phyloP scores from a whole-genome alignment of 1,140 invertebrate genomes.

The Bombus soroeensis region DNA sequence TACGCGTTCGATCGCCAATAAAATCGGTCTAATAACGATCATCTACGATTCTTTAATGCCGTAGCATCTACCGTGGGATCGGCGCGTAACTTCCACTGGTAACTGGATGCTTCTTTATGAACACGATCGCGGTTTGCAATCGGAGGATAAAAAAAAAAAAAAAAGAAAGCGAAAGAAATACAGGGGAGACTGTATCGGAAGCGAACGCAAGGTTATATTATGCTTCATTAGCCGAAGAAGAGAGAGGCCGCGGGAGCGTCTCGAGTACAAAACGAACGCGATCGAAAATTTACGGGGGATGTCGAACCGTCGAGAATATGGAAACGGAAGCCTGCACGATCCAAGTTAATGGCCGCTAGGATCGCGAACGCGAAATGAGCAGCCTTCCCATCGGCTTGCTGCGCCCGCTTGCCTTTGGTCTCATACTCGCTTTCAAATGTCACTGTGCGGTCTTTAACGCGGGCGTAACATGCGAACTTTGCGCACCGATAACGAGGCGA shows the following conservation, averaged over 20 bases:
- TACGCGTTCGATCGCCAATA: conserved; percentile 63
- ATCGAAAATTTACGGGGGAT: conserved; percentile 34
- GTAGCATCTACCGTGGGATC: conserved; percentile 42
- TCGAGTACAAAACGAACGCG: neutral
- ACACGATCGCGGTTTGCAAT: neutral
- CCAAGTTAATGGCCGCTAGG: neutral
- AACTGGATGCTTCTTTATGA: conserved; percentile 21
- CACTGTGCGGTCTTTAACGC: conserved; percentile 44
- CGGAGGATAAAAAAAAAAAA: neutral
- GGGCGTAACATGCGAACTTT: conserved; percentile 33
- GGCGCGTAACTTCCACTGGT: conserved; percentile 61
- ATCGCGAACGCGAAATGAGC: conserved; percentile 28
- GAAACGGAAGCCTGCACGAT: conserved; percentile 39
- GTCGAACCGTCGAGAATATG: conserved; percentile 21
- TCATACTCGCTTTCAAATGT: conserved; percentile 45
- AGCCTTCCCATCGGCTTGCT: neutral
- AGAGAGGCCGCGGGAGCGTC: neutral
- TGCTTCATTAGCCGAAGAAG: conserved; percentile 23
- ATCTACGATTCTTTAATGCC: conserved; percentile 69
- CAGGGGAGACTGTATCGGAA: conserved; percentile 23
- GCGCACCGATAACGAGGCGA: neutral
- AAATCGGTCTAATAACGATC: conserved; percentile 72
- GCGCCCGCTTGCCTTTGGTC: neutral
- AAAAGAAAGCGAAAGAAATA: neutral
- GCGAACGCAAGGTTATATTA: conserved; percentile 44